Percentiles rank a stretch among this genome's conserved stretches.
Evolutionary conservation across 2,113 vertebrate species (phyloP).

Genomic region (Gymnocephalus cernua): DNA sequence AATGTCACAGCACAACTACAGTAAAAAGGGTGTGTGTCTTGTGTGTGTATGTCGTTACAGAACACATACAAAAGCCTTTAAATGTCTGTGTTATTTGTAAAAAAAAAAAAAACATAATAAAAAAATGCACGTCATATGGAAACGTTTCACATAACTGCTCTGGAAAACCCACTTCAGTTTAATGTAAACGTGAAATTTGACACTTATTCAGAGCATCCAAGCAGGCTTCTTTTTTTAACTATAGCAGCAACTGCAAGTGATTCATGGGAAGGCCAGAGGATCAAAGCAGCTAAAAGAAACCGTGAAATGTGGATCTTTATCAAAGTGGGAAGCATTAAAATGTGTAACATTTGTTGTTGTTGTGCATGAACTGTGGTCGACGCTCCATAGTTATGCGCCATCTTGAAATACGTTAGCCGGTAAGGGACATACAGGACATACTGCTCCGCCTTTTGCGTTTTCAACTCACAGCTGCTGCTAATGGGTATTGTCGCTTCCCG

Average conservation of each 20-base stretch:
- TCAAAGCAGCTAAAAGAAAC: background rate
- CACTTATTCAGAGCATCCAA: background rate
- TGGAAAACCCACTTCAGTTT: background rate
- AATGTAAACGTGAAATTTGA: background rate
- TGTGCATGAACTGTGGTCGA: no score
- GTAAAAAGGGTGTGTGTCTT: background rate
- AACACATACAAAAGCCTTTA: background rate
- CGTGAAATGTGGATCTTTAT: background rate
- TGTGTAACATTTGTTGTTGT: no score
- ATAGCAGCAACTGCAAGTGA: background rate
- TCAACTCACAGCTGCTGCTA: no score
- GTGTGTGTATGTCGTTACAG: background rate
- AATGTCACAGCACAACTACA: background rate
- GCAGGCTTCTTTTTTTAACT: background rate
- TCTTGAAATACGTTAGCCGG: no score
- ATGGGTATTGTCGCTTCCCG: no score
- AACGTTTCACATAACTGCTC: background rate
- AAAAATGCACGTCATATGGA: background rate
- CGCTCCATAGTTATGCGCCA: no score
- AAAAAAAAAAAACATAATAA: accelerated
- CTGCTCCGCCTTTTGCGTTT: no score
- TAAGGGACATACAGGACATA: no score
- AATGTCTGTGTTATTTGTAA: background rate
- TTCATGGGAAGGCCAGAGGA: background rate
- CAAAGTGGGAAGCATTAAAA: background rate